Percentiles rank a stretch among this genome's conserved stretches.
Evolutionary conservation across 23 tunicate species (phyloP).

Genomic region (Styela clava): DNA sequence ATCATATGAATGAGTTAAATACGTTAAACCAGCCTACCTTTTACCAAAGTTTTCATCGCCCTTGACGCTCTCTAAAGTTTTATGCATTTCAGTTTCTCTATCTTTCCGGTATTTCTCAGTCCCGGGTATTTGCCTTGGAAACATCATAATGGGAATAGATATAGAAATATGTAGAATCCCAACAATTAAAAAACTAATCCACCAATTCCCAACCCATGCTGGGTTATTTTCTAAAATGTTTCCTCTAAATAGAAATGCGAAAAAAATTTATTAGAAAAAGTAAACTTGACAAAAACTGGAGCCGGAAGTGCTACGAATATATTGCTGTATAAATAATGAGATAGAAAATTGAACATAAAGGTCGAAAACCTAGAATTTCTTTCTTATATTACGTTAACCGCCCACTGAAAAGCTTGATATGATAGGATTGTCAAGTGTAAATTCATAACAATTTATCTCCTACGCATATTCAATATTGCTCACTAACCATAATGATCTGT

Average conservation of each 20-base stretch:
- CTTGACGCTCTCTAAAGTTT: slow-evolving; percentile 16
- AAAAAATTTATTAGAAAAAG: slow-evolving; percentile 8
- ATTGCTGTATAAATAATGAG: too few relatives aligned
- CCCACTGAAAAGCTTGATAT: too few relatives aligned
- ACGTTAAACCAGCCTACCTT: too few relatives aligned
- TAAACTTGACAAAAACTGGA: neutral
- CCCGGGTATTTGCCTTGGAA: slow-evolving; percentile 65
- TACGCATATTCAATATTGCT: too few relatives aligned
- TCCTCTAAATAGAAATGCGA: slow-evolving; percentile 31
- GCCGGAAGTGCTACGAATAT: too few relatives aligned
- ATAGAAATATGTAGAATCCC: slow-evolving; percentile 41
- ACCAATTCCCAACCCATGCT: slow-evolving; percentile 84
- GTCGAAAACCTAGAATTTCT: too few relatives aligned
- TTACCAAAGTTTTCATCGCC: slow-evolving; percentile 23
- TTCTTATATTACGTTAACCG: too few relatives aligned
- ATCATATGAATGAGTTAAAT: too few relatives aligned
- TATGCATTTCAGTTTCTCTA: slow-evolving; percentile 74
- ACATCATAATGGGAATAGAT: slow-evolving; percentile 61
- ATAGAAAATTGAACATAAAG: too few relatives aligned
- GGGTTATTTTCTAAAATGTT: slow-evolving; percentile 42
- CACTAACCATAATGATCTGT: too few relatives aligned
- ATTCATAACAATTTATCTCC: too few relatives aligned
- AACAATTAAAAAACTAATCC: slow-evolving; percentile 68
- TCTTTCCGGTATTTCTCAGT: slow-evolving; percentile 44
- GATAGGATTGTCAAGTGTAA: too few relatives aligned